Conservation (phyloP, 2,797 vertebrate species). For the Thamnophis elegans region DNA sequence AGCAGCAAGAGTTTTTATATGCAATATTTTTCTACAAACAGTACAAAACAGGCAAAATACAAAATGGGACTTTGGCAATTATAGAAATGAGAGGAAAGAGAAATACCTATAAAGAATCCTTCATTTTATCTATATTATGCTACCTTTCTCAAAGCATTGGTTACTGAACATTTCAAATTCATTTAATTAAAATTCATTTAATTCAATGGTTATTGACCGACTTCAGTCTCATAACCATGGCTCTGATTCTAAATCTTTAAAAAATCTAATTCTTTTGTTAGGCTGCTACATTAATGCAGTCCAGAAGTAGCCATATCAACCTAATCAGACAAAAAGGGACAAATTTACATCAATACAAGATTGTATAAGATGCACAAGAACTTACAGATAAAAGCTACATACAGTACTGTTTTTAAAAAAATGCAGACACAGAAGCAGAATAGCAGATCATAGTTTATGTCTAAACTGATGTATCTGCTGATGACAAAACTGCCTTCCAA, state of each 20-base stretch:
- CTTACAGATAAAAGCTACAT: rapidly evolving
- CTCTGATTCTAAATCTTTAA: not conserved
- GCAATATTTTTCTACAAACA: not conserved
- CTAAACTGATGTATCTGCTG: not conserved
- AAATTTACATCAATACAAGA: not conserved
- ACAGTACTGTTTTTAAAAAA: not conserved
- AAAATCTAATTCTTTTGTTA: not conserved
- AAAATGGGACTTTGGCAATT: not conserved
- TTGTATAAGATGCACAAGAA: not conserved
- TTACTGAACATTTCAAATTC: not conserved
- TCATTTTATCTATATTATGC: not conserved
- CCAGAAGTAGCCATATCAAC: not conserved
- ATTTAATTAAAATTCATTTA: not conserved
- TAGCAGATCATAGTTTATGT: not conserved
- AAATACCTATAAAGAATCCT: not conserved
- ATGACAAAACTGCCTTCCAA: not conserved
- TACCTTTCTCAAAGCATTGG: not conserved
- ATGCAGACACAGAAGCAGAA: conserved; percentile 2
- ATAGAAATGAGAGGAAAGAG: not conserved
- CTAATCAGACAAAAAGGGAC: not conserved
- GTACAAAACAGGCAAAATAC: not conserved
- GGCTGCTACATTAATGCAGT: not conserved
- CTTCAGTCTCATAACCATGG: not conserved
- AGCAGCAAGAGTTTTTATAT: not conserved
- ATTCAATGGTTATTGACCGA: not conserved